Base-by-base conservation (phyloP, 2,797 vertebrate species). In the Decapterus maruadsi region DNA sequence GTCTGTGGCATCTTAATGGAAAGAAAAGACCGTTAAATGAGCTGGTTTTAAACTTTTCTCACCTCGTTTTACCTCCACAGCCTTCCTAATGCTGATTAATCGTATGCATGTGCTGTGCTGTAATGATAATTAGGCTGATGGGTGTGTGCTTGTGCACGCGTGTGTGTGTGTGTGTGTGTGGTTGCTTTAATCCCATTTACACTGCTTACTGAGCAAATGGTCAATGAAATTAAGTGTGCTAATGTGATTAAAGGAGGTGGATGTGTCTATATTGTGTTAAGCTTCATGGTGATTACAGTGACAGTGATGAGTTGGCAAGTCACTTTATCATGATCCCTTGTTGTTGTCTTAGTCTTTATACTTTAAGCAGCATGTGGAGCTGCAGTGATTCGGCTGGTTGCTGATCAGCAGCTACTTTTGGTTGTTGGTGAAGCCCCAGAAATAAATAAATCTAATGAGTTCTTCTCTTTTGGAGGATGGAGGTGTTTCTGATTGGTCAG, bases 171-270 rank as follows among this genome's bases (percentile, higher is more conserved):
- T 20, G 48, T 51, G 50, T 26, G 50, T 26, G 12, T 22, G 50
- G 10, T 3, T 11, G 50, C 4, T 11, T 51, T 89, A 89, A 92
- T 87, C 73, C 73, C 74, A 70, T 91, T 90, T 53, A 73, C 60
- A 6, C 64, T 76, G 74, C 68, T 88, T 80, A 76, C 78, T 51
- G 13, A 74, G 75, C 86, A 90, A 83, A 87, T 70, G 80, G 76
- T 62, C 71, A 68, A 75, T 79, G 68, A 77, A 69, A 72, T 85
- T 34, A 87, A 72, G 66, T 70, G 78, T 59, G 70, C 55, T 90
- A 85, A 91, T 85, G 87, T 81, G 88, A 92, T 89, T 89, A 89
- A 58, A 72, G 72, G 61, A 70, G 82, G 64, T 43, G 63, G 66
- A 68, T 71, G 89, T 69, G 79, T 81, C 61, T 69, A 81, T 60